These are phyloP conservation scores for Macrotrachela quadricornifera DNA, from an alignment of 1,140 invertebrate genomes.

Conservation along the genomic window DNA sequence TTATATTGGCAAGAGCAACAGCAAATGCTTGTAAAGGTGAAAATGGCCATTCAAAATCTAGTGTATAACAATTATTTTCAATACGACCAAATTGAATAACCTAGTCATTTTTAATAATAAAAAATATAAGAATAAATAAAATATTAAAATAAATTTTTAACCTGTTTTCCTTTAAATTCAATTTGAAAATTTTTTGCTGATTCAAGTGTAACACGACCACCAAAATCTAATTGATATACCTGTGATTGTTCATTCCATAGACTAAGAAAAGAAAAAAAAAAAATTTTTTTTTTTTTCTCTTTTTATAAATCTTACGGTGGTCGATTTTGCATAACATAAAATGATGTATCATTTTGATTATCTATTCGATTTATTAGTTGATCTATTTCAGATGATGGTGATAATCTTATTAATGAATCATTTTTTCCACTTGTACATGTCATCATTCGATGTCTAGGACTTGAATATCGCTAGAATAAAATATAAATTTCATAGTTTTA, in stretches of 20 bases:
- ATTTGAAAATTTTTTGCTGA: constrained; percentile 99
- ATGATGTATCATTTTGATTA: too few relatives aligned
- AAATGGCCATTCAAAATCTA: constrained; percentile 97
- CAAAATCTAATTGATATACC: constrained; percentile 96
- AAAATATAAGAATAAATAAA: too few relatives aligned
- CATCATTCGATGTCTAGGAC: too few relatives aligned
- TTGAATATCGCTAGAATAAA: too few relatives aligned
- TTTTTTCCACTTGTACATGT: too few relatives aligned
- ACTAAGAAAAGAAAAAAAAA: too few relatives aligned
- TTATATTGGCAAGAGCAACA: constrained; percentile 89
- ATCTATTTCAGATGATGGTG: too few relatives aligned
- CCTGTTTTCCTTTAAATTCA: constrained; percentile 85
- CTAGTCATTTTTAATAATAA: too few relatives aligned
- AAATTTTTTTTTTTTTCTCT: too few relatives aligned
- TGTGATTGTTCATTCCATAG: constrained; percentile 97
- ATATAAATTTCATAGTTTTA: too few relatives aligned
- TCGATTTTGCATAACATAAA: constrained; percentile 88
- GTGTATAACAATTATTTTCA: constrained; percentile 87
- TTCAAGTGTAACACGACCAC: constrained; percentile 93
- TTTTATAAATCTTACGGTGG: constrained; percentile 42
- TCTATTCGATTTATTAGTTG: too few relatives aligned
- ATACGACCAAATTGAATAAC: constrained; percentile 92
- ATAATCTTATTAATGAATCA: too few relatives aligned
- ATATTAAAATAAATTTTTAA: constrained; percentile 20
- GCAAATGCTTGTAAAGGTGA: constrained; percentile 92